A percentile compares a stretch with the other conserved stretches of the same genome.
Evolutionary conservation across 2,113 vertebrate species (phyloP).

Genomic region (Lanius ludovicianus): DNA sequence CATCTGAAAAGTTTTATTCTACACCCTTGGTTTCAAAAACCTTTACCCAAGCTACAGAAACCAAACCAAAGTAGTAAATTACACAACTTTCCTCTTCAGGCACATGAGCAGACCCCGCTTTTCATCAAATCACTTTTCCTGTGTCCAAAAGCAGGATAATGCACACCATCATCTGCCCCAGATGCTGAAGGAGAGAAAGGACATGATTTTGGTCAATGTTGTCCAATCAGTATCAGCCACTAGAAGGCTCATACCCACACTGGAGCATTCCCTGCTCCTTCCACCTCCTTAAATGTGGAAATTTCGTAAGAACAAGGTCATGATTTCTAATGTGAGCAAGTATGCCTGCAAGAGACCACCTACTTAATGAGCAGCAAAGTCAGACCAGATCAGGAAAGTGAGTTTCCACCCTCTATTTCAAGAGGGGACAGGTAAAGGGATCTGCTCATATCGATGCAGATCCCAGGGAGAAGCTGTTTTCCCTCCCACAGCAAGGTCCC

Average conservation of each 20-base stretch:
- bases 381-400: not conserved
- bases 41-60: not conserved
- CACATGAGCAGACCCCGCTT: not conserved
- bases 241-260: not conserved
- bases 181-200: not conserved
- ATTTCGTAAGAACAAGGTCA: not conserved
- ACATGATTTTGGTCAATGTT: rapidly evolving
- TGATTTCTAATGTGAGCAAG: not conserved
- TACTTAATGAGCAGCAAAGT: not conserved
- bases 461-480: not conserved
- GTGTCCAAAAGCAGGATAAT: not conserved
- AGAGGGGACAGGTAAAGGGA: not conserved
- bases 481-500: not conserved
- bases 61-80: not conserved
- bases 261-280: not conserved
- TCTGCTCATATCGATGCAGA: rapidly evolving
- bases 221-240: not conserved
- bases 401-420: not conserved
- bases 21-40: not conserved
- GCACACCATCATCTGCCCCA: not conserved
- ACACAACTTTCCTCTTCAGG: not conserved
- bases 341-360: not conserved
- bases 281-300: not conserved
- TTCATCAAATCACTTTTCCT: not conserved
- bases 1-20: not conserved